Evolutionary conservation across 2,888 invertebrate species (phyloP).

Genomic region (Diaphora mendica): DNA sequence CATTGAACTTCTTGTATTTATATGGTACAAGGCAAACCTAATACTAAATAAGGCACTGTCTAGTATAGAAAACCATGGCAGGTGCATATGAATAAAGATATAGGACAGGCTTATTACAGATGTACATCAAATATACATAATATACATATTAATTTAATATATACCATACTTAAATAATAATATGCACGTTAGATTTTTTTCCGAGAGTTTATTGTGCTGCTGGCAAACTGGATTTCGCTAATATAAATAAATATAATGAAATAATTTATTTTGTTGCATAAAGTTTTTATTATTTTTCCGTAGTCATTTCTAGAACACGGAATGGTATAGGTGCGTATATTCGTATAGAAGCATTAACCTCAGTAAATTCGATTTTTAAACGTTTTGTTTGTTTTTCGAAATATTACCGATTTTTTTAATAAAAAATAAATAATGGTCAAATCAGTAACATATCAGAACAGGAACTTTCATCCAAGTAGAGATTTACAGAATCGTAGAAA

Average conservation of each 20-base stretch:
- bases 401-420: too few relatives aligned
- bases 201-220: neutral
- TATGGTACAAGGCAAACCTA: neutral
- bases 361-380: too few relatives aligned
- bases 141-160: neutral
- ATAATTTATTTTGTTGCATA: neutral
- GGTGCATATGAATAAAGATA: neutral
- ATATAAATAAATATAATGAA: neutral
- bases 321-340: neutral
- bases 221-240: neutral
- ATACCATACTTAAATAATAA: neutral
- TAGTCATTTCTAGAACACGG: neutral
- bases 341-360: neutral
- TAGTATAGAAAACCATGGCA: neutral
- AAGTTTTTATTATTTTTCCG: neutral
- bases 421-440: too few relatives aligned
- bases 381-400: neutral
- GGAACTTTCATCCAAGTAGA: neutral
- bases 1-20: neutral
- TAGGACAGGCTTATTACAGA: neutral
- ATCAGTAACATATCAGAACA: too few relatives aligned
- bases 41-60: neutral
- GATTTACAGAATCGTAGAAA: neutral
- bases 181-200: neutral
- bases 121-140: neutral